phyloP scores from a whole-genome alignment of 2,797 vertebrate species.

The Brachyrhaphis roseni region DNA sequence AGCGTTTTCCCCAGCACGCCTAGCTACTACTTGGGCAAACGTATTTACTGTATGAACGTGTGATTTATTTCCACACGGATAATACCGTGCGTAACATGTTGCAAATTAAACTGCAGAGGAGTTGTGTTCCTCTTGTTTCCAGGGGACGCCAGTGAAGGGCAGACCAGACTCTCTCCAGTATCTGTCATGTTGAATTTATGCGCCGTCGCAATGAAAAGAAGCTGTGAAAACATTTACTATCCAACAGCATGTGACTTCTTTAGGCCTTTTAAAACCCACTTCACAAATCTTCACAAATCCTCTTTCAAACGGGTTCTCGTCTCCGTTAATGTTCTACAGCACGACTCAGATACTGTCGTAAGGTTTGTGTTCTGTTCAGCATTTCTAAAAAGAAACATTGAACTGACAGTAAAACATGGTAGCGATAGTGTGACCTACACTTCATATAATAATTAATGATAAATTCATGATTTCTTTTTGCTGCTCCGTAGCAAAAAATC shows the following conservation, averaged over 20 bases:
- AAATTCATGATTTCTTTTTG: background rate
- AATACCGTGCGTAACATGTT: conserved; percentile 18
- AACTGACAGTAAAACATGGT: background rate
- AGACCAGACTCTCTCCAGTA: conserved; percentile 34
- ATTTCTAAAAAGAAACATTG: background rate
- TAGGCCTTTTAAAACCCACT: background rate
- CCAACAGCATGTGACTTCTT: conserved; percentile 51
- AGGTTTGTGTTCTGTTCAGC: background rate
- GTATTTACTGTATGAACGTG: conserved; percentile 34
- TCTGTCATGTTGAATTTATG: conserved; percentile 56
- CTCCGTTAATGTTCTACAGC: conserved; percentile 22
- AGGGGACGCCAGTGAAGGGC: conserved; percentile 58
- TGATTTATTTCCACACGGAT: conserved; percentile 50
- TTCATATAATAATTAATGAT: background rate
- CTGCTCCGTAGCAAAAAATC: background rate
- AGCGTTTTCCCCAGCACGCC: conserved; percentile 42
- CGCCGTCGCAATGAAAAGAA: conserved; percentile 53
- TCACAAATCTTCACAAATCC: conserved; percentile 28
- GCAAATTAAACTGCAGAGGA: conserved; percentile 32
- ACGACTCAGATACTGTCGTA: background rate
- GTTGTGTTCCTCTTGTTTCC: conserved; percentile 38
- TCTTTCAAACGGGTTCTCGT: conserved; percentile 31
- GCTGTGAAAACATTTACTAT: conserved; percentile 64
- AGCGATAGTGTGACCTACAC: background rate
- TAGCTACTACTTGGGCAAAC: conserved; percentile 27